Percentiles rank a stretch among this genome's conserved stretches.
Evolutionary conservation across 2,797 vertebrate genomes (phyloP).

Genomic region (Rousettus madagascariensis): DNA sequence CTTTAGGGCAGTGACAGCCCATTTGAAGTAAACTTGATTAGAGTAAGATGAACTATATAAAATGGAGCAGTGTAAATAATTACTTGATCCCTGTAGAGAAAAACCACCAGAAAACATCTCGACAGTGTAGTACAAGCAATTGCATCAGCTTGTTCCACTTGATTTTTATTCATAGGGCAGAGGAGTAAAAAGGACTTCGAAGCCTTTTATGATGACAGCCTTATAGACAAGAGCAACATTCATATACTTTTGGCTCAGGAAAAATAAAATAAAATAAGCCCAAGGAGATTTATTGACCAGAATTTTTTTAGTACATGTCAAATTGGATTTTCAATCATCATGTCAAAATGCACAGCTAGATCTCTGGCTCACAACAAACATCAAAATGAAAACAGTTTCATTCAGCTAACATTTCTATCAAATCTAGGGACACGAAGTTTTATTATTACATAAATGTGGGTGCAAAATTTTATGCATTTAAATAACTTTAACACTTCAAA

Average conservation of each 20-base stretch:
- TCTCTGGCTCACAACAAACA: not conserved
- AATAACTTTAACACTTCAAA: slow-evolving; percentile 54
- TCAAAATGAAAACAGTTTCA: slow-evolving; percentile 51
- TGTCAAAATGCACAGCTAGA: not conserved
- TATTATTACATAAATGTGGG: slow-evolving; percentile 43
- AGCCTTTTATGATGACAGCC: not conserved
- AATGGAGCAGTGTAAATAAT: not conserved
- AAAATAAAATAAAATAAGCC: not conserved
- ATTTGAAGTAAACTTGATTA: not conserved
- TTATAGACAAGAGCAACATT: not conserved
- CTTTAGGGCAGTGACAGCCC: not conserved
- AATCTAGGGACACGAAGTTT: not conserved
- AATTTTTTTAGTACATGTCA: not conserved
- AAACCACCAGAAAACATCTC: not conserved
- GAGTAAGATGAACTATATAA: not conserved
- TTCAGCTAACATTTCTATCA: slow-evolving; percentile 31
- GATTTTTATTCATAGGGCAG: not conserved
- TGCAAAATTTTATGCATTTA: slow-evolving; percentile 52
- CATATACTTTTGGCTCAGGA: not conserved
- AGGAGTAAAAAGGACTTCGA: not conserved
- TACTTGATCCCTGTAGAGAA: not conserved
- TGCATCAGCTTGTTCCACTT: not conserved
- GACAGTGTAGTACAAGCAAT: not conserved
- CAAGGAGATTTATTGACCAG: not conserved
- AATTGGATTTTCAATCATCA: slow-evolving; percentile 36